Evolutionary conservation across 2,888 invertebrate species (phyloP).

Genomic region (Cerceris ruficornis): DNA sequence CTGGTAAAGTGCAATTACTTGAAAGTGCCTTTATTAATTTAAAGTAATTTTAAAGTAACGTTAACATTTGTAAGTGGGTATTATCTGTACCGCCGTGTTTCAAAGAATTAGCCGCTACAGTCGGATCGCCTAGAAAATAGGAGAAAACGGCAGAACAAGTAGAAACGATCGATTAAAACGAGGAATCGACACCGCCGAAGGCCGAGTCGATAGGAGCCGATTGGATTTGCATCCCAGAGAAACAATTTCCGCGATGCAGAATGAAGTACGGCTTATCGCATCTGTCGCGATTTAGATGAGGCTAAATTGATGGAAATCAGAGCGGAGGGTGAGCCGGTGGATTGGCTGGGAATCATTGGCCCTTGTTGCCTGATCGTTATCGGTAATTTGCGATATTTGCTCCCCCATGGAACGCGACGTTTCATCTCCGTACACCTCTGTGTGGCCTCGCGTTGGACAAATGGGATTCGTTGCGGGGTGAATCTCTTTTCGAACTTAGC

Average conservation of each 20-base stretch:
- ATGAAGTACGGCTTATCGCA: conserved; percentile 60
- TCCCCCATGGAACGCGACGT: conserved; percentile 41
- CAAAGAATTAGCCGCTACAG: too few species aligned
- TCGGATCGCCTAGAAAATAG: too few species aligned
- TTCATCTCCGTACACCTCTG: conserved; percentile 26
- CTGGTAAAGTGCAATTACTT: too few species aligned
- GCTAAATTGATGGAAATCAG: conserved; percentile 71
- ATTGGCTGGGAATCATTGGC: conserved; percentile 56
- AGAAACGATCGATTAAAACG: too few species aligned
- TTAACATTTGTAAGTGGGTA: too few species aligned
- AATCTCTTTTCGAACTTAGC: conserved; percentile 39
- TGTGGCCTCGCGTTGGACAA: conserved; percentile 25
- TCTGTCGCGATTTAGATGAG: conserved; percentile 64
- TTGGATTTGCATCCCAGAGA: not conserved
- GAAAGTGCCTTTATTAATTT: too few species aligned
- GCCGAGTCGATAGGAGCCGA: not conserved
- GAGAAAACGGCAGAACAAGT: too few species aligned
- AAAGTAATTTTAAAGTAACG: too few species aligned
- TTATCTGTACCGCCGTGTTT: too few species aligned
- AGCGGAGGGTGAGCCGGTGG: conserved; percentile 48
- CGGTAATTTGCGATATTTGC: conserved; percentile 66
- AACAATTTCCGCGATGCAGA: not conserved
- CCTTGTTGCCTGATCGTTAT: conserved; percentile 64
- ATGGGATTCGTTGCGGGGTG: conserved; percentile 41
- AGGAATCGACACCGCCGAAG: not conserved